phyloP scores from a whole-genome alignment of 2,797 vertebrate genomes.

The Gila robusta region DNA sequence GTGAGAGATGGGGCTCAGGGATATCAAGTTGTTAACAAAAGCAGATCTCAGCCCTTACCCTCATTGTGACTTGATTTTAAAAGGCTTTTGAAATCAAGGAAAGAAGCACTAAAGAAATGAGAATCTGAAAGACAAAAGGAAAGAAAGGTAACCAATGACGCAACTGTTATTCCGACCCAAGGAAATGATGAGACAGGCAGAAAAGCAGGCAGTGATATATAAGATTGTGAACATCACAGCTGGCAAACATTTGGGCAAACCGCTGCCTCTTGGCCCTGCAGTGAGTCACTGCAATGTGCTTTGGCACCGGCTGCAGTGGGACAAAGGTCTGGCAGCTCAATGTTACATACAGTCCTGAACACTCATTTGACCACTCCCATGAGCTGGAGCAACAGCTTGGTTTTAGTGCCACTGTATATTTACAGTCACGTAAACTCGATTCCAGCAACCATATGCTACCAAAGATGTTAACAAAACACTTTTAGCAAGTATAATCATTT shows the following conservation, averaged over 20 bases:
- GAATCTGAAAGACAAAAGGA: constrained; percentile 63
- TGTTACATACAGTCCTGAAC: constrained; percentile 22
- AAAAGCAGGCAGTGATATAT: neutral
- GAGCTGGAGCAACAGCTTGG: constrained; percentile 21
- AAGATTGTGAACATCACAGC: constrained; percentile 5
- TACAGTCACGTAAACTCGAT: neutral
- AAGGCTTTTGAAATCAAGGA: constrained; percentile 80
- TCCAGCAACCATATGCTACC: neutral
- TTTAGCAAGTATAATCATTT: neutral
- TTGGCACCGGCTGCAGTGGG: constrained; percentile 68
- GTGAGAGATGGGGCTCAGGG: constrained; percentile 20
- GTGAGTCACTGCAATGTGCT: constrained; percentile 60
- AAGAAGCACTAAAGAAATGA: constrained; percentile 69
- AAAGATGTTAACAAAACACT: neutral
- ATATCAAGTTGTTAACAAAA: constrained; percentile 21
- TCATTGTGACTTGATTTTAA: constrained; percentile 73
- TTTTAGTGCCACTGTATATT: constrained; percentile 22
- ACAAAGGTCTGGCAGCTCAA: constrained; percentile 67
- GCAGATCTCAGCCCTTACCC: constrained; percentile 66
- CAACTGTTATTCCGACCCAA: neutral
- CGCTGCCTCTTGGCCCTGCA: constrained; percentile 28
- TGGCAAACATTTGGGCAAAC: neutral
- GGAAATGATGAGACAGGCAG: constrained; percentile 7
- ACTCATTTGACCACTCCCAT: constrained; percentile 21
- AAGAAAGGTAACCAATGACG: neutral